Base-by-base conservation (phyloP, 1,140 invertebrate genomes). In the Platyscapa corneri region DNA sequence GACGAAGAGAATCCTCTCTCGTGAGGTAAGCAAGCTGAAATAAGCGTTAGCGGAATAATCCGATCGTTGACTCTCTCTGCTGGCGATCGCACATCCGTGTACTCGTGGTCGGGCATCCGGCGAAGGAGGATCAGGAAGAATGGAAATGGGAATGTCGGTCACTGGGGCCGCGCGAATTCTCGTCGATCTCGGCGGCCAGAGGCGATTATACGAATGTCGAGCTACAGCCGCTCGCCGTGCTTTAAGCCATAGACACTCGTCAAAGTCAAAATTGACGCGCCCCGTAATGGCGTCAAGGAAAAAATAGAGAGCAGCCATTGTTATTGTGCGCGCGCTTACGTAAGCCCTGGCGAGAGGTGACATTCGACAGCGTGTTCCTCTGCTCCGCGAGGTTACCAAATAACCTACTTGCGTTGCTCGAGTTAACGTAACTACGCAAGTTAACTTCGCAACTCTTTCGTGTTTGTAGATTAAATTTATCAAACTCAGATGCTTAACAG, bases 61-160 rank as follows among this genome's bases (percentile, higher is more conserved):
- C 83, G 89, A 88, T 86, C 89, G 80, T 78, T 83, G 86, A 85
- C 87, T 86, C 49, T 53, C 49, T 53, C 86, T 72, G 78, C 65
- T 77, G 80, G 75, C 42, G 84, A 82, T 86, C 88, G 27, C 56
- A 60, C 79, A 86, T 72, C 37, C 32, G 67, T 49, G 46, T 82
- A 82, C 42, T 16, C 46, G 86, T 77, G 84, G 82, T 72, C 75
- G 83, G 85, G 87, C 87, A 87, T 86, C 86, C 87, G 84, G 80
- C 76, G 83, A 84, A 86, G 87, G 84, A 89, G 87, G 85, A 88
- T 88, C 88, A 88, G 88, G 82, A 90, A 90, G 88, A 90, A 90
- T 89, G 89, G 89, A 89, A 90, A 88, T 86, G 89, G 88, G 89
- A 91, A 92, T 92, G 88, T 92, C 91, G 91, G 91, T 92, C 91